Evolutionary conservation across 1,140 invertebrate genomes (phyloP).

Genomic region (Dendrolimus kikuchii): DNA sequence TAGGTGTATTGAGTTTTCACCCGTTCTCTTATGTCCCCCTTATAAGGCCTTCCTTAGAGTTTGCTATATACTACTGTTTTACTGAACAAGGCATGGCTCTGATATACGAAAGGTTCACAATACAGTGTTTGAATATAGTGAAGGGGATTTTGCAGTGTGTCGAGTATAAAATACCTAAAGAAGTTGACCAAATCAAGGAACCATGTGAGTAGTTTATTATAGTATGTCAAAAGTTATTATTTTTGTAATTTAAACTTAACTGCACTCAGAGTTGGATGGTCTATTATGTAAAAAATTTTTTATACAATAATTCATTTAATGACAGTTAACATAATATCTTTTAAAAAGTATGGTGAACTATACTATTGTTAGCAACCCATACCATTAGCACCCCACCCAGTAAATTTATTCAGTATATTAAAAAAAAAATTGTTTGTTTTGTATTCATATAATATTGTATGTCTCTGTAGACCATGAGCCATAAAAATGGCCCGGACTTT

Average conservation of each 20-base stretch:
- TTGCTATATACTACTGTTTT: slow-evolving; percentile 90
- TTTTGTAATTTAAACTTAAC: background rate
- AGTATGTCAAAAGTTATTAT: background rate
- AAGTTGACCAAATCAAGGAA: slow-evolving; percentile 70
- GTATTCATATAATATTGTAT: no score
- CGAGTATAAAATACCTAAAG: slow-evolving; percentile 80
- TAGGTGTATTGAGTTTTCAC: slow-evolving; percentile 83
- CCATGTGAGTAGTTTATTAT: slow-evolving; percentile 44
- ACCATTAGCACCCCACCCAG: no score
- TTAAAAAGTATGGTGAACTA: no score
- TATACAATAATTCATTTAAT: no score
- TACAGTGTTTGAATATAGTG: slow-evolving; percentile 91
- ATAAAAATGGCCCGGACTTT: no score
- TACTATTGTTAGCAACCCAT: no score
- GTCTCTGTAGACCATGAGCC: no score
- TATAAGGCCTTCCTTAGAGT: slow-evolving; percentile 84
- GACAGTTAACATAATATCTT: no score
- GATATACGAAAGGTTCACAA: slow-evolving; percentile 88
- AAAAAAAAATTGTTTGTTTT: no score
- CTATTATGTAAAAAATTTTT: no score
- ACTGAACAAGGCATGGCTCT: slow-evolving; percentile 82
- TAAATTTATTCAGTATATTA: no score
- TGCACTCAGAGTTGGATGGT: no score
- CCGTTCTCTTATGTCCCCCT: slow-evolving; percentile 86
- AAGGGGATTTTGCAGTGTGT: slow-evolving; percentile 86